Evolutionary conservation across 2,797 vertebrate genomes (phyloP).

Genomic region (Clamator glandarius): DNA sequence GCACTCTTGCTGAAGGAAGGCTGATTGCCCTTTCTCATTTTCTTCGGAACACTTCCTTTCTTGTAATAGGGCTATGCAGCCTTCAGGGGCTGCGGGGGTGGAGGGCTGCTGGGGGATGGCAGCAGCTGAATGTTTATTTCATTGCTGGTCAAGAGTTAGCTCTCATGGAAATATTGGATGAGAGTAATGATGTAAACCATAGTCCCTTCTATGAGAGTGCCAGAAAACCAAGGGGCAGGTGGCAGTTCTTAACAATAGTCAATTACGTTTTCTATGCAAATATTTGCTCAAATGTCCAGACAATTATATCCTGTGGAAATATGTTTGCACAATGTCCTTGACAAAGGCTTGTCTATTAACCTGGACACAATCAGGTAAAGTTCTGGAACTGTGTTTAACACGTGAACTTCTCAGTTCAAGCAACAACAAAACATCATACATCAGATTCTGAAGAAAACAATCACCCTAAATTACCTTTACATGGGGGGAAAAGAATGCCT

Average conservation of each 20-base stretch:
- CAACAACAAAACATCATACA: constrained; percentile 2
- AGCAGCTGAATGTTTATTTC: constrained; percentile 43
- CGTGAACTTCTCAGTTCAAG: background rate
- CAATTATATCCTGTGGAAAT: constrained; percentile 62
- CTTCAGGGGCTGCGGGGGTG: no score
- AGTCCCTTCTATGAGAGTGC: background rate
- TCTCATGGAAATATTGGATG: background rate
- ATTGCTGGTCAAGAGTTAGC: constrained; percentile 45
- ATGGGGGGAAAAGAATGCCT: rapidly evolving
- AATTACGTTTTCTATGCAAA: constrained; percentile 44
- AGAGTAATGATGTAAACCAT: background rate
- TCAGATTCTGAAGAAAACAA: background rate
- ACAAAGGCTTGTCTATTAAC: constrained; percentile 28
- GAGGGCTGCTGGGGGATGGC: background rate
- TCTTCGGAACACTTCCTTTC: constrained; percentile 9
- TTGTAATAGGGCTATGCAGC: background rate
- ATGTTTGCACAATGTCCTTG: constrained; percentile 53
- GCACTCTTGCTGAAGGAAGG: background rate
- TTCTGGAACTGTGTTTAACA: constrained; percentile 17
- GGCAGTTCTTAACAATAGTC: constrained; percentile 42
- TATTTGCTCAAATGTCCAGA: constrained; percentile 42
- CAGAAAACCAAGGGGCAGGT: constrained; percentile 50
- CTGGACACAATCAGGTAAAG: background rate
- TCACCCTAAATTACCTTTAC: background rate
- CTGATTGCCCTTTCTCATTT: background rate